Evolutionary conservation across 2,888 invertebrate genomes (phyloP).

Genomic region (Cryptosula pallasiana): DNA sequence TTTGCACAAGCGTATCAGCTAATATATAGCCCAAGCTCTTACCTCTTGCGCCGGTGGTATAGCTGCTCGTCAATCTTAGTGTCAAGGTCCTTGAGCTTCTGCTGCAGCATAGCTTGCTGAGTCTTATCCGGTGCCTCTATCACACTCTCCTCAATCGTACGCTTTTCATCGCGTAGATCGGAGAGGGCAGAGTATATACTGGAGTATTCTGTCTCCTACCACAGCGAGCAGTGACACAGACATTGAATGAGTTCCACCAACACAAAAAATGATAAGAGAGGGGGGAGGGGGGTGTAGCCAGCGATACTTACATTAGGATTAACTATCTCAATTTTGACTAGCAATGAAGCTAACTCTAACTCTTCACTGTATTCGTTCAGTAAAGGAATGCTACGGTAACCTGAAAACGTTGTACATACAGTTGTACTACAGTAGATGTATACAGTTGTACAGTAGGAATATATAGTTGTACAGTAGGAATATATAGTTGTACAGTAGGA

Average conservation of each 20-base stretch:
- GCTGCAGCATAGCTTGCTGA: conserved; percentile 8
- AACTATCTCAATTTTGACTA: conserved; percentile 72
- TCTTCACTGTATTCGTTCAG: conserved; percentile 88
- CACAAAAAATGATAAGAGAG: too few relatives aligned
- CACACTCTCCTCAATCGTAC: conserved; percentile 1
- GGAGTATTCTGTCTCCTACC: background rate
- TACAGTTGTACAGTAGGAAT: too few relatives aligned
- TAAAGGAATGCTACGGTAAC: conserved; percentile 84
- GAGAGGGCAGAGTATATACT: conserved; percentile 7
- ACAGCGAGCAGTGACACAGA: too few relatives aligned
- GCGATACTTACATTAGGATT: conserved; percentile 50
- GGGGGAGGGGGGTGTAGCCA: background rate
- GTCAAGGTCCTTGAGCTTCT: background rate
- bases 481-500: too few relatives aligned
- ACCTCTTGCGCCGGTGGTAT: conserved; percentile 4
- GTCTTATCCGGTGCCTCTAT: background rate
- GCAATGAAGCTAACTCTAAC: conserved; percentile 79
- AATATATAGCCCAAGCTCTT: background rate
- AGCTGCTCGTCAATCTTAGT: conserved; percentile 14
- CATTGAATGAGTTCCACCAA: too few relatives aligned
- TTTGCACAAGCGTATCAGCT: too few relatives aligned
- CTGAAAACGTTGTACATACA: conserved; percentile 54
- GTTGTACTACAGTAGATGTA: background rate
- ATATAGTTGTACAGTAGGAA: too few relatives aligned
- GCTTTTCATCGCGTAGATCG: conserved; percentile 13